Conservation (phyloP, 1,140 invertebrate genomes). For the Hyles vespertilio region DNA sequence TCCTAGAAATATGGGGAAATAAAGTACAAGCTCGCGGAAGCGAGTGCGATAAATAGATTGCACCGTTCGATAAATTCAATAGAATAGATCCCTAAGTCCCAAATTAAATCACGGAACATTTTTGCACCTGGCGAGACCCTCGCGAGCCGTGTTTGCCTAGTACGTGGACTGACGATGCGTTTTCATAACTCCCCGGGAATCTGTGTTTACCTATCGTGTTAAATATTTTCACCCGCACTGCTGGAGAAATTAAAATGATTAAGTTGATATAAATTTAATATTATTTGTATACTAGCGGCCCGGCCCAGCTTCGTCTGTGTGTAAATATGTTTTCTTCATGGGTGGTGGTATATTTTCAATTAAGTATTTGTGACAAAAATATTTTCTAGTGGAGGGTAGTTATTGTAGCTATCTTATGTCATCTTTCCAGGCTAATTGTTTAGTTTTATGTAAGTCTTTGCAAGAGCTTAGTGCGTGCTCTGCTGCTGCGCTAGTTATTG, state of each 20-base stretch:
- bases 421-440: too few species aligned
- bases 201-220: background rate
- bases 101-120: conserved; percentile 73
- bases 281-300: too few species aligned
- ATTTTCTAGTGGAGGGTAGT: too few species aligned
- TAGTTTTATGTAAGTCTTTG: too few species aligned
- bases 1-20: conserved; percentile 30
- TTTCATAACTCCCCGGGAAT: conserved; percentile 41
- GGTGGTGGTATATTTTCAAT: too few species aligned
- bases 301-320: too few species aligned
- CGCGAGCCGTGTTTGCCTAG: conserved; percentile 40
- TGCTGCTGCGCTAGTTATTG: too few species aligned
- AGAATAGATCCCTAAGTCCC: conserved; percentile 69
- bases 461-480: too few species aligned
- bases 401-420: too few species aligned
- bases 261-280: too few species aligned
- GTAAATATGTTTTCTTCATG: too few species aligned
- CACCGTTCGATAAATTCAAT: conserved; percentile 64
- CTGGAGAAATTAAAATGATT: background rate
- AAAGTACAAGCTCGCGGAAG: conserved; percentile 29
- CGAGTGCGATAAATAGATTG: conserved; percentile 54
- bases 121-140: conserved; percentile 53
- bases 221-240: background rate
- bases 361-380: too few species aligned
- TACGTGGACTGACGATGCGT: conserved; percentile 36